Conservation (phyloP, 2,113 vertebrate genomes). For the Mustela lutreola region DNA sequence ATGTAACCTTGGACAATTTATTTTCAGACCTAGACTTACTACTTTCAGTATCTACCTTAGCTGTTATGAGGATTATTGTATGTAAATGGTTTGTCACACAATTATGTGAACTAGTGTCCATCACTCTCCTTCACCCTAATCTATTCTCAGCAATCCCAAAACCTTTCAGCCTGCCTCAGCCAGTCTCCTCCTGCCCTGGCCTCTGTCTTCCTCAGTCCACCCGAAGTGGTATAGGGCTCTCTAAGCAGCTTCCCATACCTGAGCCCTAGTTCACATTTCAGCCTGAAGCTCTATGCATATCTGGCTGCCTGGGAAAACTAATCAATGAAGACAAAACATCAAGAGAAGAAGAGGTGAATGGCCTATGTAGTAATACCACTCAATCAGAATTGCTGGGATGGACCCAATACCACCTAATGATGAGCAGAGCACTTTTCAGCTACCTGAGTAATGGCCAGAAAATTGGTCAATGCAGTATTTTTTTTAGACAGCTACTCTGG, state of each 20-base stretch:
- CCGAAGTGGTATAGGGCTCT: neutral
- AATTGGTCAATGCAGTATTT: neutral
- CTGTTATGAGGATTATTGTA: neutral
- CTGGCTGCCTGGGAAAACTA: neutral
- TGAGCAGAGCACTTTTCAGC: neutral
- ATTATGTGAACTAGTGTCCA: neutral
- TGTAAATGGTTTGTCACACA: neutral
- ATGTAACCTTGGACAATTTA: slow-evolving; percentile 7
- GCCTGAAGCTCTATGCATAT: neutral
- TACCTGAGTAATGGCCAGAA: neutral
- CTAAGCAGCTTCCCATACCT: neutral
- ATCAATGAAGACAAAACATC: neutral
- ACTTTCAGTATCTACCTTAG: slow-evolving; percentile 35
- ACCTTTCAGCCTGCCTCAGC: neutral
- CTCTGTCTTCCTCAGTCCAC: neutral
- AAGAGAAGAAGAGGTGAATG: neutral
- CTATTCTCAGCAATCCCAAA: neutral
- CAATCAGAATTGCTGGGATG: neutral
- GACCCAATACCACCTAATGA: neutral
- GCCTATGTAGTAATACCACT: neutral
- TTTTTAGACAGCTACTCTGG: neutral
- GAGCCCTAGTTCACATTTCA: neutral
- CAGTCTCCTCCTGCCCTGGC: neutral
- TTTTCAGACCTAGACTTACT: neutral
- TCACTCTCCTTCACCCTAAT: neutral